Percentiles rank a stretch among this genome's conserved stretches.
Conservation (phyloP, 2,113 vertebrate genomes). For the Prinia subflava region DNA sequence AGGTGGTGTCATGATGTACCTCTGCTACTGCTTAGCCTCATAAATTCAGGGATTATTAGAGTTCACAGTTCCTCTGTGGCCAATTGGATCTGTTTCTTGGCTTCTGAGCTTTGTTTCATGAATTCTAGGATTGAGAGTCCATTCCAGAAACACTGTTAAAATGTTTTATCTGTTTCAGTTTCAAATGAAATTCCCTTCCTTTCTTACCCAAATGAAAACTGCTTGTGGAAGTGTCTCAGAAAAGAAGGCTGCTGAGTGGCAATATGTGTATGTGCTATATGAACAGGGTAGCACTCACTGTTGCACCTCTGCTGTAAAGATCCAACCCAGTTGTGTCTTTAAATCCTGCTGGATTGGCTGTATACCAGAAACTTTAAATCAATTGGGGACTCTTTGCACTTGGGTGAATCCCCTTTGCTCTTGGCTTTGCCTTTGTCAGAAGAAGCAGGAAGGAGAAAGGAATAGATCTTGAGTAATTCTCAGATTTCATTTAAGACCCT, state of each 20-base stretch:
- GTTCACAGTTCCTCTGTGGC: background rate
- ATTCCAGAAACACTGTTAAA: background rate
- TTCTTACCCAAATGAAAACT: background rate
- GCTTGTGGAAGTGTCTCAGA: background rate
- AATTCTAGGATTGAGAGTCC: background rate
- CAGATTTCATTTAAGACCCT: background rate
- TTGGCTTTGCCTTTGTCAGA: background rate
- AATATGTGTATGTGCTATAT: rapidly evolving
- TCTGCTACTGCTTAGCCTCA: background rate
- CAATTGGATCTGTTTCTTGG: background rate
- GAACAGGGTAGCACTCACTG: background rate
- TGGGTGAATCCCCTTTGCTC: background rate
- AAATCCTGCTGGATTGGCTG: background rate
- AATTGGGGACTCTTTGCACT: background rate
- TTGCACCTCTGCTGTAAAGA: background rate
- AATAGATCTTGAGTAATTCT: background rate
- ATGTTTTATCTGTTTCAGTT: background rate
- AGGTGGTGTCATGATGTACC: background rate
- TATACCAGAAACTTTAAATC: background rate
- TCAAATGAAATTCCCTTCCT: background rate
- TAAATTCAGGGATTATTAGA: background rate
- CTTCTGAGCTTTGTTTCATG: background rate
- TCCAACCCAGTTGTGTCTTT: background rate
- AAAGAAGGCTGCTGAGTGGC: background rate
- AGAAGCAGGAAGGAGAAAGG: background rate